Percentiles rank a stretch among this genome's conserved stretches.
phyloP scores from a whole-genome alignment of 2,797 vertebrate species.

The Sebastes diploproa region DNA sequence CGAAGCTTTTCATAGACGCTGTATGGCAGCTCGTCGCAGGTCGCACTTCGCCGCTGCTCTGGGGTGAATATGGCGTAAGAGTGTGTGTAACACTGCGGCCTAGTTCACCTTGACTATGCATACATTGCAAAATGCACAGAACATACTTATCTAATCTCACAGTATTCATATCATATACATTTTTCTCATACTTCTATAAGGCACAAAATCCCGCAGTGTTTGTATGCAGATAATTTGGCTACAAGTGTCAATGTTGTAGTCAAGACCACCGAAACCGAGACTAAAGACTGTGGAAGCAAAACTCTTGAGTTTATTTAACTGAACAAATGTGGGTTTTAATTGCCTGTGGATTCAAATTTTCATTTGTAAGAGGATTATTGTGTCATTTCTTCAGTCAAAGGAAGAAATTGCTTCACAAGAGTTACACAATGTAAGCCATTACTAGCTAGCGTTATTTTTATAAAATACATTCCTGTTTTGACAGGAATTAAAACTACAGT shows the following conservation, averaged over 20 bases:
- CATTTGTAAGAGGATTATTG: neutral
- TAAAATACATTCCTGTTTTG: too few species aligned
- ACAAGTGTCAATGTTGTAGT: too few species aligned
- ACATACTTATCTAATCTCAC: slow-evolving; percentile 7
- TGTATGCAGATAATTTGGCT: neutral
- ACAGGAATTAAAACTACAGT: too few species aligned
- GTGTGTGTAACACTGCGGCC: neutral
- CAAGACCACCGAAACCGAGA: too few species aligned
- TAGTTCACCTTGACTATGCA: neutral
- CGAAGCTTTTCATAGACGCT: too few species aligned
- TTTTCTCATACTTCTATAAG: neutral
- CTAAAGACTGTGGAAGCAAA: neutral
- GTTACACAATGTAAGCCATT: neutral
- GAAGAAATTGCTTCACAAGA: neutral
- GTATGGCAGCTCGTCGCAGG: neutral
- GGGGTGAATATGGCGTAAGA: too few species aligned
- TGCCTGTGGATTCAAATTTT: neutral
- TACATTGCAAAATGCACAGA: neutral
- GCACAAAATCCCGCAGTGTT: neutral
- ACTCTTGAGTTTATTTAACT: neutral
- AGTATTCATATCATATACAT: neutral
- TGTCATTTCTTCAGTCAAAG: neutral
- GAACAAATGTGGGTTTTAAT: neutral
- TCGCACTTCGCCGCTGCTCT: neutral
- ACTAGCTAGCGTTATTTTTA: neutral